phyloP scores from a whole-genome alignment of 1,140 invertebrate species.

The Saxidomus purpurata region DNA sequence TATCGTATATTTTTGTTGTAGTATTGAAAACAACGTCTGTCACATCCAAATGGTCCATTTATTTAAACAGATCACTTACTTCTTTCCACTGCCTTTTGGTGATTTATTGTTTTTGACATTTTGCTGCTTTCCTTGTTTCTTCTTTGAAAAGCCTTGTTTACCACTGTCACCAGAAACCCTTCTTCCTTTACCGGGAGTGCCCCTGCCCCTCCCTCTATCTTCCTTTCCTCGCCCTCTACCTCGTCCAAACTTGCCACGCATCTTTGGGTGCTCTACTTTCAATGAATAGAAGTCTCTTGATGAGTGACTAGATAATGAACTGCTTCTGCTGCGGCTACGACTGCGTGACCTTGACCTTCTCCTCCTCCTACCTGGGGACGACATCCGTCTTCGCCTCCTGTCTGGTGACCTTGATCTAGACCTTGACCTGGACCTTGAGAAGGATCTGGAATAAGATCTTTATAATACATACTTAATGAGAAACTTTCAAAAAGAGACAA shows the following conservation, averaged over 20 bases:
- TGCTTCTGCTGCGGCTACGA: constrained; percentile 58
- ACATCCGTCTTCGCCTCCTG: constrained; percentile 73
- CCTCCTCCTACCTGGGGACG: constrained; percentile 82
- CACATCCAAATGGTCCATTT: not conserved
- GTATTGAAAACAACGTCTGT: no score
- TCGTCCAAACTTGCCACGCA: constrained; percentile 62
- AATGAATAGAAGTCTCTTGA: constrained; percentile 23
- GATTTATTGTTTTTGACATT: constrained; percentile 70
- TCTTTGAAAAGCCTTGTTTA: constrained; percentile 26
- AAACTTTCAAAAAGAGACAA: no score
- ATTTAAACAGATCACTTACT: not conserved
- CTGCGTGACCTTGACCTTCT: constrained; percentile 85
- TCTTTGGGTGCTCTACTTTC: constrained; percentile 55
- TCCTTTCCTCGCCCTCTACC: constrained; percentile 68
- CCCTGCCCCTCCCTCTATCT: constrained; percentile 23
- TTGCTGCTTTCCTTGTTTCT: constrained; percentile 53
- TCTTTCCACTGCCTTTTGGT: constrained; percentile 23
- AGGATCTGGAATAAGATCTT: constrained; percentile 86
- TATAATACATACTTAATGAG: not conserved
- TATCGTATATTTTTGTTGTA: no score
- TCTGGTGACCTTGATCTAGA: constrained; percentile 83
- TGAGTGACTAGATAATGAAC: constrained; percentile 25
- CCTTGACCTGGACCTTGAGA: constrained; percentile 84
- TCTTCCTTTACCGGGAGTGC: constrained; percentile 9
- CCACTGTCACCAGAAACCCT: constrained; percentile 30